phyloP scores from a whole-genome alignment of 2,888 invertebrate genomes.

The Nysson spinosus region DNA sequence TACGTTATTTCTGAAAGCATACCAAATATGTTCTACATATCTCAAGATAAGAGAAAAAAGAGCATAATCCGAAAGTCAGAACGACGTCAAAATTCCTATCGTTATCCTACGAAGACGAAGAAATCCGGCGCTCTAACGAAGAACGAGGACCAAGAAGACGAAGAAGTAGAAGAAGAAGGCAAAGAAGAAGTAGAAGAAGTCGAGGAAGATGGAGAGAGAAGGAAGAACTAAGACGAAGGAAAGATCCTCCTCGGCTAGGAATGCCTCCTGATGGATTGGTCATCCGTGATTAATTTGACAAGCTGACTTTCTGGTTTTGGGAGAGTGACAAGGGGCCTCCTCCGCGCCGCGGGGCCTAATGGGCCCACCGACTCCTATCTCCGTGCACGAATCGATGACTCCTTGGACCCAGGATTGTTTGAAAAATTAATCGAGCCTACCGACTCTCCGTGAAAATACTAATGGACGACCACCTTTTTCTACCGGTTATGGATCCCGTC shows the following conservation, averaged over 20 bases:
- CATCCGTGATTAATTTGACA: conserved; percentile 78
- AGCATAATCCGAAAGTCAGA: neutral
- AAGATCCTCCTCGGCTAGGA: conserved; percentile 68
- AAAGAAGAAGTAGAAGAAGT: conserved; percentile 14
- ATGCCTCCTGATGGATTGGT: conserved; percentile 77
- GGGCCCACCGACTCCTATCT: conserved; percentile 66
- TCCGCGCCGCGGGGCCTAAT: conserved; percentile 68
- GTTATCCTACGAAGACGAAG: conserved; percentile 33
- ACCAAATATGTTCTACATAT: too few species aligned
- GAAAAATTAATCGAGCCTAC: conserved; percentile 67
- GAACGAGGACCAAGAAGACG: conserved; percentile 8
- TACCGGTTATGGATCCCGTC: conserved; percentile 47
- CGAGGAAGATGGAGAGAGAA: conserved; percentile 36
- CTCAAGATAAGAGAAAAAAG: neutral
- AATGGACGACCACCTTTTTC: conserved; percentile 55
- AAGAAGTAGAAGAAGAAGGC: conserved; percentile 7
- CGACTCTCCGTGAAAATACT: conserved; percentile 59
- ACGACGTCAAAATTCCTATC: conserved; percentile 40
- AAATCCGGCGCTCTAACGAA: conserved; percentile 9
- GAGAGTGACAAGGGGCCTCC: conserved; percentile 70
- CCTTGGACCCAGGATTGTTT: conserved; percentile 57
- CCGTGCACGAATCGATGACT: conserved; percentile 56
- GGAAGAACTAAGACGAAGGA: conserved; percentile 31
- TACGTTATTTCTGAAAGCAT: too few species aligned
- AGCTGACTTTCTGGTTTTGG: conserved; percentile 78